Base-by-base conservation (phyloP, 2,113 vertebrate species). In the Gorsachius goisagi region DNA sequence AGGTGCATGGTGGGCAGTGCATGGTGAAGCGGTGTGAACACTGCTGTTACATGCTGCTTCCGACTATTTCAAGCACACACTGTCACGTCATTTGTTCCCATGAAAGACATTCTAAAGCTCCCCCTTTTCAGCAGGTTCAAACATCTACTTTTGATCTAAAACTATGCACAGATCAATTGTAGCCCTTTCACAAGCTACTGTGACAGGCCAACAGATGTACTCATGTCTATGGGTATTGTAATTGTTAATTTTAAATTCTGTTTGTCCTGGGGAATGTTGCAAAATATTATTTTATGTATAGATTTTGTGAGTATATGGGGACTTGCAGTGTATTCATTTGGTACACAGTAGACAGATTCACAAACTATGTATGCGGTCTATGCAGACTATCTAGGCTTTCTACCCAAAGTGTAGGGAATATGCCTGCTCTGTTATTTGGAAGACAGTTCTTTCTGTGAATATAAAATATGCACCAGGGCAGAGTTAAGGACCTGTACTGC, bases 41-140 rank as follows among this genome's bases (percentile, higher is more conserved):
- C 45, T 19, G 22, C 63, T 37, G 10, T 32, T 47, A 55, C 5
- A 33, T 0, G 14, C 32, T 50, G 27, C 26, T 74, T 74, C 55
- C 4, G 10, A 55, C 24, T 56, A 32, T 30, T 75, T 72, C 33
- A 85, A 73, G 26, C 19, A 35, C 28, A 35, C 12, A 2, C 12
- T 17, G 9, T 33, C 55, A 67, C 0, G 1, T 4, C 0, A 0
- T 52, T 81, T 82, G 41, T 50, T 87, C 64, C 45, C 41, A 49
- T 3, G 10, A 28, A 90, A 82, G 41, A 60, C 45, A 75, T 26
- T 55, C 27, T 33, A 85, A 60, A 45, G 12, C 9, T 73, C 18
- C 18, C 5, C 17, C 28, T 69, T 32, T 39, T 50, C 37, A 59
- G n/a, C 19, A 37, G 55, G 45, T 56, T 41, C 44, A 73, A 77